These are phyloP conservation scores for Plecturocebus donacophilus DNA, from an alignment of 2,113 vertebrate genomes.

Conservation along the genomic window DNA sequence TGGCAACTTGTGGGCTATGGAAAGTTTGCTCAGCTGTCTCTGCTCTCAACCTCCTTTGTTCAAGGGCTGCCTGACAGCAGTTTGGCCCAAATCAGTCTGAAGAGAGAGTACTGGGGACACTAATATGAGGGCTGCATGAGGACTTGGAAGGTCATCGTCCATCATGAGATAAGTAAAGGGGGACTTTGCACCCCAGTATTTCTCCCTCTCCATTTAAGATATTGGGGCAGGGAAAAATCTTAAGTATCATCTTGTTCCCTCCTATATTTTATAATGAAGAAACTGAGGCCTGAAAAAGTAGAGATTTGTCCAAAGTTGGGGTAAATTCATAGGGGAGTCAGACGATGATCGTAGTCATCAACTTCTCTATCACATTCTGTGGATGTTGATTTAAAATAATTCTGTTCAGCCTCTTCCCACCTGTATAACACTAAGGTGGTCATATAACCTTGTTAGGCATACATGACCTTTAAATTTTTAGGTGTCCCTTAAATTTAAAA, in stretches of 20 bases:
- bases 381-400: neutral
- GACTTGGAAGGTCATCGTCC: accelerated
- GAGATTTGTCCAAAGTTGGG: neutral
- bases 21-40: slow-evolving; percentile 67
- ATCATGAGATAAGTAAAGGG: neutral
- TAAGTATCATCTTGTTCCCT: neutral
- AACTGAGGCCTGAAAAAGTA: neutral
- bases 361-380: neutral
- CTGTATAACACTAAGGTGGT: neutral
- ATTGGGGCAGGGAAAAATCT: neutral
- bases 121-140: neutral
- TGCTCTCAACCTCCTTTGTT: slow-evolving; percentile 2
- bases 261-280: neutral
- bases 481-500: neutral
- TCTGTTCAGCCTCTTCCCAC: neutral
- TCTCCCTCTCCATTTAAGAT: slow-evolving; percentile 4
- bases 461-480: neutral
- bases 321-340: neutral
- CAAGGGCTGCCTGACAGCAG: neutral
- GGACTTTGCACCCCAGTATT: neutral
- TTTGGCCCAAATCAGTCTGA: neutral
- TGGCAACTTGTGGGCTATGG: slow-evolving; percentile 62
- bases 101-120: neutral
- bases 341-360: neutral
- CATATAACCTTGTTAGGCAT: neutral